Evolutionary conservation across 2,888 invertebrate genomes (phyloP).

Genomic region (Hyposoter didymator): DNA sequence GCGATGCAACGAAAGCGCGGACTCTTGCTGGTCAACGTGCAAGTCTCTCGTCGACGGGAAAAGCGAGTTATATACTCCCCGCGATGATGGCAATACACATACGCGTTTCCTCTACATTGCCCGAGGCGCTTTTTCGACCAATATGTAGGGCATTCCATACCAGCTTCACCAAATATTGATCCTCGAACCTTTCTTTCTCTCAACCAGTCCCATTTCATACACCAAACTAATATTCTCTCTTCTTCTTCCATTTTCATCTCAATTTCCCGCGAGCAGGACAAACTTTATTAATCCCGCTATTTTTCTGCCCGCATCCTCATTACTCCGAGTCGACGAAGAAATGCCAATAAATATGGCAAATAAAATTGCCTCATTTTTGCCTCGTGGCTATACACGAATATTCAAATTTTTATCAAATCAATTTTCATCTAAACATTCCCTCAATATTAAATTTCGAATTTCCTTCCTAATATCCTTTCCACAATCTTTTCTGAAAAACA

Average conservation of each 20-base stretch:
- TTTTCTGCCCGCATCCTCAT: background rate
- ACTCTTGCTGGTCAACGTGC: slow-evolving; percentile 51
- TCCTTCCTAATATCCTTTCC: background rate
- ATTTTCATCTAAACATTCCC: background rate
- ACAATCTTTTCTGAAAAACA: background rate
- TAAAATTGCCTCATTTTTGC: background rate
- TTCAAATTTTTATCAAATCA: background rate
- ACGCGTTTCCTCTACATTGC: slow-evolving; percentile 49
- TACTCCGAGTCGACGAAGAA: background rate
- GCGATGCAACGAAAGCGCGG: slow-evolving; percentile 61
- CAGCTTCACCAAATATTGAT: slow-evolving; percentile 14
- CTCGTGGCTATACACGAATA: background rate
- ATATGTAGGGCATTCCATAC: slow-evolving; percentile 40
- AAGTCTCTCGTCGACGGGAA: slow-evolving; percentile 47
- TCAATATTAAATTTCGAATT: background rate
- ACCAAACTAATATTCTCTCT: slow-evolving; percentile 4
- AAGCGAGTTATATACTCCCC: slow-evolving; percentile 61
- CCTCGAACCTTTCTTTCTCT: background rate
- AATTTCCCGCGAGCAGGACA: slow-evolving; percentile 11
- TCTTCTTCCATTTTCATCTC: background rate
- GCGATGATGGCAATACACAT: slow-evolving; percentile 53
- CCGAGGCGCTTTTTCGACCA: slow-evolving; percentile 36
- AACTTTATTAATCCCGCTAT: background rate
- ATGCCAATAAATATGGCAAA: background rate
- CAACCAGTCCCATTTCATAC: background rate